A percentile compares a stretch with the other conserved stretches of the same genome.
Conservation (phyloP, 2,888 invertebrate species). For the Nephrotoma guestfalica region DNA sequence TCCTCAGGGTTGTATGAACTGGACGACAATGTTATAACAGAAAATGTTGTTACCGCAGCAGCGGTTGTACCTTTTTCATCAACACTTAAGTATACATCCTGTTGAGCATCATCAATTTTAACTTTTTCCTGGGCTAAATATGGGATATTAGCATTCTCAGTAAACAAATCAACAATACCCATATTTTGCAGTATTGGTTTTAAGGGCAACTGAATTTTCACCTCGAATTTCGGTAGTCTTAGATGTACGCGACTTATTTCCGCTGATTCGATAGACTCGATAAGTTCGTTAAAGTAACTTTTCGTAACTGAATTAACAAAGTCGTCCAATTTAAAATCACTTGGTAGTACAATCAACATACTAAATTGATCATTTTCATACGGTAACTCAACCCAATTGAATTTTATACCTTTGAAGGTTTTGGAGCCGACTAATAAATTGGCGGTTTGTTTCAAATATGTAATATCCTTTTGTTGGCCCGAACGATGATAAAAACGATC, state of each 20-base stretch:
- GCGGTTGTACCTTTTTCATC: conserved; percentile 39
- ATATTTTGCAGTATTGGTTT: conserved; percentile 20
- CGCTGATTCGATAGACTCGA: neutral
- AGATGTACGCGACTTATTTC: conserved; percentile 5
- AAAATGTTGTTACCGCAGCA: conserved; percentile 33
- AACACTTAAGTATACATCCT: conserved; percentile 36
- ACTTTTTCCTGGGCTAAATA: conserved; percentile 13
- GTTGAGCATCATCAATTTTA: conserved; percentile 33
- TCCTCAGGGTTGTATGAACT: conserved; percentile 23
- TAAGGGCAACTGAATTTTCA: conserved; percentile 24
- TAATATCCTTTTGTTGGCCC: conserved; percentile 37
- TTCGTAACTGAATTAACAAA: neutral
- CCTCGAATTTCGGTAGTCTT: conserved; percentile 21
- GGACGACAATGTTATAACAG: conserved; percentile 35
- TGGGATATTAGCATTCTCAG: conserved; percentile 29
- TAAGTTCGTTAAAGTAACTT: neutral
- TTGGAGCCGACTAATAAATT: conserved; percentile 28
- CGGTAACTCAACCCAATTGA: conserved; percentile 39
- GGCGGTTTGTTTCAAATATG: conserved; percentile 46
- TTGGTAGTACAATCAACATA: conserved; percentile 27
- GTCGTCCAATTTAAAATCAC: neutral
- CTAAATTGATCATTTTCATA: conserved; percentile 31
- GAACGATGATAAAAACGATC: conserved; percentile 43
- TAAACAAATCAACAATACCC: conserved; percentile 25
- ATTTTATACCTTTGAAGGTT: neutral